Evolutionary conservation across 2,113 vertebrate species (phyloP), one percentile per base, ranked within the genome.

Genomic region (Osmerus mordax): DNA sequence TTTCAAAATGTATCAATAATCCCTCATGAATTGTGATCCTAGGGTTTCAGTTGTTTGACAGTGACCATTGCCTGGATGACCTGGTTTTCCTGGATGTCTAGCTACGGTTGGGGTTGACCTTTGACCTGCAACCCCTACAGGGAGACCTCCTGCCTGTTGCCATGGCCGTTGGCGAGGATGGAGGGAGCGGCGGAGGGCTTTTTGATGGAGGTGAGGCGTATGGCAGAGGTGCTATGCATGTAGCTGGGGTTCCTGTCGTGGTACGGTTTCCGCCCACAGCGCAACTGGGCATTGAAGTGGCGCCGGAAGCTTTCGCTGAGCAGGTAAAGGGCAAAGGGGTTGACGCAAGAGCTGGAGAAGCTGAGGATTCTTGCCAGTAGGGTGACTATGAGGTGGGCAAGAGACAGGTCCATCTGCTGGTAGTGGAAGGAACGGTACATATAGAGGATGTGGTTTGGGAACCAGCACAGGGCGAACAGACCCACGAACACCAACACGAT

Each of bases 371-470:
- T 79, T 54, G 95, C 92, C 68, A 97, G 86, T 74, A 98, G 88
- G 0, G 95, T 97, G 80, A 94, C 80, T 65, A 96, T 53, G 78
- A 98, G 93, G 77, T 98, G 96, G 23, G 90, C 90, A 64, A 94
- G 83, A 0, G 96, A 97, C 12, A 92, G 86, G 69, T 97, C 95
- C 16, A 94, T 92, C 86, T 93, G 85, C 8, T 83, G 90, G 80
- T 97, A 96, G 79, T 95, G 92, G 84, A 98, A 98, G 79, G 96
- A 96, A 58, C 96, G 91, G 79, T 98, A 98, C 93, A 98, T 89
- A 87, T 97, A 97, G 3, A 98, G 90, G 16, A 97, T 84, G 0
- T 98, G 96, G 78, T 95, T 97, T 68, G 96, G 96, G 82, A 97
- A 94, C 96, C 96, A 98, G 78, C 95, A 98, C 56, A 96, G 75